Percentiles rank a stretch among this genome's conserved stretches.
Evolutionary conservation across 2,888 invertebrate species (phyloP).

Genomic region (Disparrhopalites patrizii): DNA sequence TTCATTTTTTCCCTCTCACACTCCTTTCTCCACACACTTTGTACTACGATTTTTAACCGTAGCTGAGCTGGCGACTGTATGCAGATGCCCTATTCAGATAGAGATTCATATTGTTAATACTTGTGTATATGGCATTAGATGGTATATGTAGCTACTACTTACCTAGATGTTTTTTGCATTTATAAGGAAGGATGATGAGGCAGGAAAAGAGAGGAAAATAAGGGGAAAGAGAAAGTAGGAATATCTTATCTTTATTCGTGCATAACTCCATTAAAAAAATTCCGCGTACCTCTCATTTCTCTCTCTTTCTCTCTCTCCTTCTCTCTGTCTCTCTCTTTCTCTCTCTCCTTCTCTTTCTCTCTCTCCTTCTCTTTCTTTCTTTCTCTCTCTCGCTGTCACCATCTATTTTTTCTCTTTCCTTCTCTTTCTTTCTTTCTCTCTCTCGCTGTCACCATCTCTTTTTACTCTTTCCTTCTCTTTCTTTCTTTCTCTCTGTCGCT

Average conservation of each 20-base stretch:
- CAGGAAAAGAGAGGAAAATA: no score
- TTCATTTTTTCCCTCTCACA: background rate
- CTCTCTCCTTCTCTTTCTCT: background rate
- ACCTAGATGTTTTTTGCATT: no score
- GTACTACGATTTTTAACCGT: background rate
- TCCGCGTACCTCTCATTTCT: slow-evolving; percentile 7
- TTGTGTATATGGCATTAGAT: background rate
- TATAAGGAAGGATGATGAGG: no score
- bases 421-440: background rate
- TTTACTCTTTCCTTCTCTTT: background rate
- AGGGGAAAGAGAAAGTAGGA: no score
- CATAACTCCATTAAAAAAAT: background rate
- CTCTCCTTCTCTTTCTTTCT: background rate
- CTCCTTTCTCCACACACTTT: background rate
- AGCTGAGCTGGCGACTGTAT: no score
- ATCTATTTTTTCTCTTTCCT: background rate
- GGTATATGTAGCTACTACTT: background rate
- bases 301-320: background rate
- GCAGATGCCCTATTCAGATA: no score
- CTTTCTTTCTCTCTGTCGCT: background rate
- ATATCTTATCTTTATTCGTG: background rate
- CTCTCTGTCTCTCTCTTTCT: background rate
- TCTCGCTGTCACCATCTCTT: background rate
- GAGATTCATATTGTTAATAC: no score
- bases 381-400: background rate